Evolutionary conservation across 2,888 invertebrate species (phyloP).

Genomic region (Psylliodes chrysocephalus): DNA sequence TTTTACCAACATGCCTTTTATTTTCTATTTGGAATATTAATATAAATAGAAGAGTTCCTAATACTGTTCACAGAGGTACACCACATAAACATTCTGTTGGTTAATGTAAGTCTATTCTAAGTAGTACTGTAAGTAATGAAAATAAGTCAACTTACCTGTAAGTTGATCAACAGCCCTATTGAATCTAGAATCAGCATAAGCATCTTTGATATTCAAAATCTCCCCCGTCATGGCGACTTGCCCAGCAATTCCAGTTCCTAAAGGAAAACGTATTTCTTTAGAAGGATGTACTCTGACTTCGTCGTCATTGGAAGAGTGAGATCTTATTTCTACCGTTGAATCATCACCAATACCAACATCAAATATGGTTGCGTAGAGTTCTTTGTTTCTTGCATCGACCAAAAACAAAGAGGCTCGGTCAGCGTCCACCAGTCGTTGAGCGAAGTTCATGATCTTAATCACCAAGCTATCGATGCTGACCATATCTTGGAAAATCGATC

Average conservation of each 20-base stretch:
- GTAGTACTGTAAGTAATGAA: no score
- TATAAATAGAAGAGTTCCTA: no score
- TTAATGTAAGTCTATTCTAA: no score
- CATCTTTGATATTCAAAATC: constrained; percentile 83
- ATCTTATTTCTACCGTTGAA: constrained; percentile 42
- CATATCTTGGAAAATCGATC: constrained; percentile 90
- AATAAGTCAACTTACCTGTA: constrained; percentile 64
- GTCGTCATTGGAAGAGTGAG: constrained; percentile 35
- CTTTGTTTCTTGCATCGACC: constrained; percentile 77
- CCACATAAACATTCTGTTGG: no score
- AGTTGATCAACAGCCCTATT: constrained; percentile 77
- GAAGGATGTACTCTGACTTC: constrained; percentile 58
- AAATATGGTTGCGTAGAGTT: constrained; percentile 85
- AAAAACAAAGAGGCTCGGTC: constrained; percentile 87
- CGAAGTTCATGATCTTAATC: constrained; percentile 85
- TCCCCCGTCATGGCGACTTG: constrained; percentile 84
- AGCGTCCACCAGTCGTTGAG: constrained; percentile 82
- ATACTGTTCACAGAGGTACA: no score
- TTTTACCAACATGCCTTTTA: no score
- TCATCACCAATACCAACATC: constrained; percentile 69
- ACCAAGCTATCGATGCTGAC: constrained; percentile 84
- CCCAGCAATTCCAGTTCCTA: constrained; percentile 84
- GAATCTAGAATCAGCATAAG: constrained; percentile 81
- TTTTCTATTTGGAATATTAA: no score
- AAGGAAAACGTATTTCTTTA: constrained; percentile 75